These are phyloP conservation scores for Arnoldichthys spilopterus DNA, from an alignment of 2,797 vertebrate genomes.

Conservation along the genomic window DNA sequence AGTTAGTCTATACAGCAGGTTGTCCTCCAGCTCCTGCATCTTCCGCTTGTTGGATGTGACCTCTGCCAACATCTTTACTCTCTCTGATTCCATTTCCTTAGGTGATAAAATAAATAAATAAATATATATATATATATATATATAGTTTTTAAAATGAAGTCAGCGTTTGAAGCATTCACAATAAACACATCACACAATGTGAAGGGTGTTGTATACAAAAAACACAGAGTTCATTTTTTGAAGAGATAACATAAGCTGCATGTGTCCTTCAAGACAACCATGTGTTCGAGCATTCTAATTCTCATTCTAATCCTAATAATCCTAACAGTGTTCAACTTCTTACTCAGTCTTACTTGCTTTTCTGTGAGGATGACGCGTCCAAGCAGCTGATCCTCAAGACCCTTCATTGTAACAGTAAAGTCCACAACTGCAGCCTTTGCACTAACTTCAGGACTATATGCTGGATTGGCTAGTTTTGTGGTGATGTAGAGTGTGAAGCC, in stretches of 20 bases:
- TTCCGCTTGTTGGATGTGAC: slow-evolving; percentile 85
- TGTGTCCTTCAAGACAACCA: background rate
- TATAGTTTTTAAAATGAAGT: too few species aligned
- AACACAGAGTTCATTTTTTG: too few species aligned
- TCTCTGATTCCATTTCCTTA: slow-evolving; percentile 85
- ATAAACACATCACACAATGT: too few species aligned
- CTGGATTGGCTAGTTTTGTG: slow-evolving; percentile 85
- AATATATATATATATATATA: background rate
- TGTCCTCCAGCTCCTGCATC: slow-evolving; percentile 88
- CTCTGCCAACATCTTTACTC: slow-evolving; percentile 83
- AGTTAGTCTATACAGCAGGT: slow-evolving; percentile 82
- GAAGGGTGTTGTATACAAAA: too few species aligned
- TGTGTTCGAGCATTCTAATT: too few species aligned
- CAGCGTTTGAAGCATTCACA: too few species aligned
- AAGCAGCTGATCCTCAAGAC: slow-evolving; percentile 86
- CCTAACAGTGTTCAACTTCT: slow-evolving; percentile 32
- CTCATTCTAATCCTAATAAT: background rate
- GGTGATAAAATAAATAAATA: slow-evolving; percentile 4
- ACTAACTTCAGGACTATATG: slow-evolving; percentile 85
- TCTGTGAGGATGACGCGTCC: slow-evolving; percentile 85
- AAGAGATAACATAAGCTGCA: background rate
- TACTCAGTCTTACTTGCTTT: slow-evolving; percentile 83
- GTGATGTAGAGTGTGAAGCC: slow-evolving; percentile 86
- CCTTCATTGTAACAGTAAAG: slow-evolving; percentile 85
- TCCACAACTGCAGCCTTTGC: slow-evolving; percentile 84